These are phyloP conservation scores for Aethina tumida DNA, from an alignment of 1,140 invertebrate genomes.

Conservation along the genomic window DNA sequence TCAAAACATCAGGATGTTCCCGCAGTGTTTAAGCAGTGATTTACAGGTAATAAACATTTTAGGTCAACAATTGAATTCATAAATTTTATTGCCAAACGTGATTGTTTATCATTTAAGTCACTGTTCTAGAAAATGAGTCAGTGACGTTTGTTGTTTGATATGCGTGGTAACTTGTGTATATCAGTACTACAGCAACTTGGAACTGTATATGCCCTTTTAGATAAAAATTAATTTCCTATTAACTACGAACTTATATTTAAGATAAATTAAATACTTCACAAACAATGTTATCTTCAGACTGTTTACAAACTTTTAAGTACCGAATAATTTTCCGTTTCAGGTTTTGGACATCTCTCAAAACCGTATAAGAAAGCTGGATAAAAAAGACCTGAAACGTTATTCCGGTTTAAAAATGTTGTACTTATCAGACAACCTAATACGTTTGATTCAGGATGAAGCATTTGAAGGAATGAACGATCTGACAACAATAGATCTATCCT, in stretches of 20 bases:
- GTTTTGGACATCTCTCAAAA: conserved; percentile 53
- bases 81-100: conserved; percentile 4
- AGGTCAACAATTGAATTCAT: background rate
- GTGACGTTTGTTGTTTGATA: no score
- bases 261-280: no score
- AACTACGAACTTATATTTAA: no score
- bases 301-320: no score
- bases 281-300: no score
- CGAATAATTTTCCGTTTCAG: conserved; percentile 34
- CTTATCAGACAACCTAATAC: conserved; percentile 50
- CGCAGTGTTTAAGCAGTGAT: conserved; percentile 22
- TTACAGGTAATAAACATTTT: conserved; percentile 20
- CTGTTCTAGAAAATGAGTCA: no score
- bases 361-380: conserved; percentile 45
- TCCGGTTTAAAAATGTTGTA: conserved; percentile 46
- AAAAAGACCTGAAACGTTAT: conserved; percentile 43
- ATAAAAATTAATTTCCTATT: no score
- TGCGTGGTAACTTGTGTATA: no score
- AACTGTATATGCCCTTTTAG: no score
- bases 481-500: conserved; percentile 22
- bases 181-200: no score
- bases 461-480: conserved; percentile 30
- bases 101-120: no score
- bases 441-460: conserved; percentile 43
- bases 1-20: conserved; percentile 20